Percentiles rank a stretch among this genome's conserved stretches.
Evolutionary conservation across 2,888 invertebrate species (phyloP).

Genomic region (Cephus pygmeus): DNA sequence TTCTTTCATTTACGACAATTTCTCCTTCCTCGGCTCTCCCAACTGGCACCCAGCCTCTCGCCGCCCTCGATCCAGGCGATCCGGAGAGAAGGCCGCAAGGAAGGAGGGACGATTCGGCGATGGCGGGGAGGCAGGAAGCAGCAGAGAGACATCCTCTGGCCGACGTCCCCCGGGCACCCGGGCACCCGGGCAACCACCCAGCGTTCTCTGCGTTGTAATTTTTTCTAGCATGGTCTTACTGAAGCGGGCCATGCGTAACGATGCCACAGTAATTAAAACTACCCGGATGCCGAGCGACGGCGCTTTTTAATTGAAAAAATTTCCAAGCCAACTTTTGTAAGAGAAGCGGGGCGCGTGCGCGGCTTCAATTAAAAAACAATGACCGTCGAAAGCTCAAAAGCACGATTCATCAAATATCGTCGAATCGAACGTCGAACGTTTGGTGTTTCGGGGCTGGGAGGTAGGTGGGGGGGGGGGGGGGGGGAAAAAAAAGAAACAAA

Average conservation of each 20-base stretch:
- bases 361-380: slow-evolving; percentile 54
- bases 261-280: slow-evolving; percentile 62
- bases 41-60: no score
- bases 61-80: no score
- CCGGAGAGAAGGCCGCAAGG: no score
- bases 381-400: slow-evolving; percentile 30
- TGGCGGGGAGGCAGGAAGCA: no score
- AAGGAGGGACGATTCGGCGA: no score
- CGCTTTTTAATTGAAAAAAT: slow-evolving; percentile 62
- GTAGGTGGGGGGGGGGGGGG: background rate
- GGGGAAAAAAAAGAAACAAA: no score
- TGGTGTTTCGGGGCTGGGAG: background rate
- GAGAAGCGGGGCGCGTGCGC: slow-evolving; percentile 18
- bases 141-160: no score
- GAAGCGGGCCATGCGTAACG: slow-evolving; percentile 55
- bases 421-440: slow-evolving; percentile 9
- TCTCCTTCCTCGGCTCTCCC: background rate
- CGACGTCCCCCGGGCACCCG: background rate
- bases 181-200: background rate
- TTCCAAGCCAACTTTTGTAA: slow-evolving; percentile 53
- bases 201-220: slow-evolving; percentile 27
- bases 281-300: slow-evolving; percentile 40
- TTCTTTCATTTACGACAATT: background rate
- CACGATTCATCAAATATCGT: slow-evolving; percentile 37
- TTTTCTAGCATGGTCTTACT: slow-evolving; percentile 43